Percentiles rank a stretch among this genome's conserved stretches.
Conservation (phyloP, 2,113 vertebrate species). For the Erinaceus europaeus region DNA sequence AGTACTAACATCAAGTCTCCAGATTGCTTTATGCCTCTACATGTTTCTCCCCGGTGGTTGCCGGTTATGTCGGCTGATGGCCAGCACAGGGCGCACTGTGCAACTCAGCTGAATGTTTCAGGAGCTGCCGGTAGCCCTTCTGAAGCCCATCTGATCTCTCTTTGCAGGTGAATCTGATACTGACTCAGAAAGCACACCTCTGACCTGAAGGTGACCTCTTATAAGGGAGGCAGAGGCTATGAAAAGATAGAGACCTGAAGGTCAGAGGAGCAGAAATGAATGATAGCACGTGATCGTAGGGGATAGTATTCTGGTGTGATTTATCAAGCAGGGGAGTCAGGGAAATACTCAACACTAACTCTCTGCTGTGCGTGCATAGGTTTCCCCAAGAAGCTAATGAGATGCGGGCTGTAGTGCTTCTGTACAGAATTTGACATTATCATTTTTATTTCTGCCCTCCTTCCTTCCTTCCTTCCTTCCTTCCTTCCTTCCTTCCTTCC, state of each 20-base stretch:
- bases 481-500: no score
- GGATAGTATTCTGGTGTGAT: background rate
- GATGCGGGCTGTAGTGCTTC: background rate
- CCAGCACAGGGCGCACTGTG: background rate
- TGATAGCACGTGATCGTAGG: background rate
- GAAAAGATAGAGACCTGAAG: constrained; percentile 13
- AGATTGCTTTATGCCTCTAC: background rate
- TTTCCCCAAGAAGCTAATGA: background rate
- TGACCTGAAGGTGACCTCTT: background rate
- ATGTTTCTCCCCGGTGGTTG: background rate
- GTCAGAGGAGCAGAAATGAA: background rate
- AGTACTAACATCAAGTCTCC: background rate
- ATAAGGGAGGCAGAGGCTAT: background rate
- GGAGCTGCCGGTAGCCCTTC: background rate
- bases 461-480: no score
- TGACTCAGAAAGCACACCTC: background rate
- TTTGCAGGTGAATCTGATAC: background rate
- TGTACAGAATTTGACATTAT: background rate
- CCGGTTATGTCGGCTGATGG: constrained; percentile 12
- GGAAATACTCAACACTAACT: background rate
- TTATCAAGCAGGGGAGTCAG: background rate
- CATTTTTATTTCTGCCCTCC: background rate
- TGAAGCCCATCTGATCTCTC: background rate
- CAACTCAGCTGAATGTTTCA: background rate
- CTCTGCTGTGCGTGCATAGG: background rate